phyloP scores from a whole-genome alignment of 2,113 vertebrate species.

The Megaceryle torquata region DNA sequence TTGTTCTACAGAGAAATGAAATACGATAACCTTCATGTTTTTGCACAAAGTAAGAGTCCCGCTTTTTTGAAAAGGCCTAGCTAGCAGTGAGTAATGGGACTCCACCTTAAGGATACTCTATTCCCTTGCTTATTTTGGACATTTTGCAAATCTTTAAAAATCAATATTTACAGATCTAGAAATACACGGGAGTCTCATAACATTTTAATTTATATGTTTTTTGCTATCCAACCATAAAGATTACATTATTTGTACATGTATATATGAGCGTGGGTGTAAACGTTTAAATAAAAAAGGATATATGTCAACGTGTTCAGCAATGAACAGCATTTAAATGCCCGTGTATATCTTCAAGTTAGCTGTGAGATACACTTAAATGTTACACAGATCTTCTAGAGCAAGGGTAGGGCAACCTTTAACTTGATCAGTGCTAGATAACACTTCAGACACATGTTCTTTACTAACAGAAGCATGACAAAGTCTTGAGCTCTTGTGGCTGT shows the following conservation, averaged over 20 bases:
- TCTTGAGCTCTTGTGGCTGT: background rate
- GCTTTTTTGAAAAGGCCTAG: background rate
- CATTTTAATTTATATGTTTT: background rate
- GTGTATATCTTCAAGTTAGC: background rate
- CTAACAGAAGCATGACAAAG: background rate
- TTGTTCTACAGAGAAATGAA: conserved; percentile 1
- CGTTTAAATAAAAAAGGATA: background rate
- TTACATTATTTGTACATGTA: background rate
- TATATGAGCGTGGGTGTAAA: background rate
- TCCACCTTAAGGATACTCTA: background rate
- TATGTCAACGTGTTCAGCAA: background rate
- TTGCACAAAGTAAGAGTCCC: background rate
- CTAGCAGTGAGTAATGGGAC: background rate
- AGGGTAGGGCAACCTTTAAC: background rate
- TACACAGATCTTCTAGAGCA: background rate
- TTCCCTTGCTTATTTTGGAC: background rate
- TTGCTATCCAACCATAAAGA: background rate
- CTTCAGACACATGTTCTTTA: background rate
- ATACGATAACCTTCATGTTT: background rate
- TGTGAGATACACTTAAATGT: background rate
- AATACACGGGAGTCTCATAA: background rate
- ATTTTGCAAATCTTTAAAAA: background rate
- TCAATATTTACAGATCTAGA: background rate
- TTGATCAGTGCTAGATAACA: background rate
- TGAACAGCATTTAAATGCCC: background rate